Conservation (phyloP, 1,140 invertebrate species). For the Mercenaria mercenaria region DNA sequence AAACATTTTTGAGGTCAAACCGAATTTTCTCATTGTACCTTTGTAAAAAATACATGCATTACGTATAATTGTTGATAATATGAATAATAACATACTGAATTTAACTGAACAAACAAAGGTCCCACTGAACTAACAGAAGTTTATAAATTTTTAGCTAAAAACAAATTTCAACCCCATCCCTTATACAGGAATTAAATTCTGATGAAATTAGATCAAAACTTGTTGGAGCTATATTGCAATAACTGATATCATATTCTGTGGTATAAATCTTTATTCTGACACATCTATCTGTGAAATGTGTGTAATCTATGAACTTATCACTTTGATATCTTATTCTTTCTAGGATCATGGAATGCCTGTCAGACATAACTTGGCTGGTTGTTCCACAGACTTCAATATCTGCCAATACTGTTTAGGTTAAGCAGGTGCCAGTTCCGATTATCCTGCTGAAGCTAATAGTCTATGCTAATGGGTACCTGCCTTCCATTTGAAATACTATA, state of each 20-base stretch:
- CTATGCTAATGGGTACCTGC: no score
- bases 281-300: conserved; percentile 29
- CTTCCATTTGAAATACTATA: no score
- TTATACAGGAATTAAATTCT: neutral
- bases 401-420: neutral
- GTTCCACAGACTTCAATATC: neutral
- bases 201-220: conserved; percentile 3
- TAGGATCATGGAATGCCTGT: neutral
- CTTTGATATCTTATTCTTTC: conserved; percentile 32
- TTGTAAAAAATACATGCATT: no score
- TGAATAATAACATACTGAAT: no score
- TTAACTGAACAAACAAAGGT: no score
- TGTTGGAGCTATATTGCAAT: conserved; percentile 32
- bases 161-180: no score
- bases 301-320: conserved; percentile 47
- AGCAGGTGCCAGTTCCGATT: neutral
- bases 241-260: conserved; percentile 39
- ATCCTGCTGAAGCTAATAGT: neutral
- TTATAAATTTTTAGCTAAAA: no score
- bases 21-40: no score
- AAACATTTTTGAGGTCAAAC: no score
- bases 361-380: conserved; percentile 17
- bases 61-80: no score
- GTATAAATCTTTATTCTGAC: conserved; percentile 31
- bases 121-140: no score